Evolutionary conservation across 2,797 vertebrate genomes (phyloP), one percentile per base, ranked within the genome.

Genomic region (Nyctibius grandis): DNA sequence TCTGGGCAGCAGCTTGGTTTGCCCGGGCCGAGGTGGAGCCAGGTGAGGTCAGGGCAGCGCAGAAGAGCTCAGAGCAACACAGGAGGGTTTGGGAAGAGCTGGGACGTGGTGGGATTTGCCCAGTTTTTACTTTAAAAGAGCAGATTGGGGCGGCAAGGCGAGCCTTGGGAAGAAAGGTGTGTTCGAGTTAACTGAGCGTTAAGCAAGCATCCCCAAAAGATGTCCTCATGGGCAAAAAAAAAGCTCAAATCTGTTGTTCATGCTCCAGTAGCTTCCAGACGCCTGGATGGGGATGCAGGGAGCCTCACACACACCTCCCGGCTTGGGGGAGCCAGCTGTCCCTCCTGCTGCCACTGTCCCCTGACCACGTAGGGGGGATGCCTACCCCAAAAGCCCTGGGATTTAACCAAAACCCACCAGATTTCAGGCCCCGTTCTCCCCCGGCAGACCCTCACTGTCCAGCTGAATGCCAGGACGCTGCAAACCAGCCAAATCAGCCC

Each of bases 61-160:
- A 29, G 64, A 13, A 73, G 23, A 44, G 69, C 68, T 42, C 36
- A 9, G 65, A 47, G 72, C 29, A 47, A 6, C 31, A 16, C 36
- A 26, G 63, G 12, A 77, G 26, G 34, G 26, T 28, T 40, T 50
- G 18, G 68, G 36, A 74, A 26, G 53, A 42, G 40, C 31, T 38
- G 60, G 48, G 26, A 54, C 2, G 1, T 11, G 25, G 8, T 16
- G 51, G 54, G 81, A 34, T 84, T 75, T 88, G 33, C 21, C 29
- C 23, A 13, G 16, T 19, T 67, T 23, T 64, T 45, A 22, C 26
- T 69, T 48, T 36, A 50, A 34, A 33, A 36, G 38, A 4, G 4
- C 42, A 8, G 31, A 9, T 20, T 0, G 1, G 42, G 36, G 38
- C 0, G 0, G 22, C 0, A 2, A 77, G 51, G 12, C 0, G 17